These are phyloP conservation scores for Gadopsis bispinosus DNA, from an alignment of 2,797 vertebrate species.

Conservation along the genomic window DNA sequence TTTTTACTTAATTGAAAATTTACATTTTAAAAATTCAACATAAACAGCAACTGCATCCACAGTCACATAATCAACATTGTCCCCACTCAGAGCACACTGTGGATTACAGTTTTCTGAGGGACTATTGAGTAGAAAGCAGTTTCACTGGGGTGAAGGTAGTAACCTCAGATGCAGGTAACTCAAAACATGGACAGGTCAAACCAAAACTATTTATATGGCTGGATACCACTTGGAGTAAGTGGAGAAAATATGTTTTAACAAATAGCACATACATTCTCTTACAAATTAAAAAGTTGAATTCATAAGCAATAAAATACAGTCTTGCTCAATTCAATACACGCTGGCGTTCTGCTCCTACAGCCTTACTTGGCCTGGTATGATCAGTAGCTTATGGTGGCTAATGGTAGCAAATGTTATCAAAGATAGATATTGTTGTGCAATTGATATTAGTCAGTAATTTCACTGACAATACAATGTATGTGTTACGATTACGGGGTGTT, in stretches of 20 bases:
- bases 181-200: not conserved
- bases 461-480: not conserved
- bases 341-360: not conserved
- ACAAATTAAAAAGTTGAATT: constrained; percentile 9
- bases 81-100: not conserved
- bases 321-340: not conserved
- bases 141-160: not conserved
- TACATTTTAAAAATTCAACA: not conserved
- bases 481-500: not conserved
- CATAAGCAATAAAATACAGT: not conserved
- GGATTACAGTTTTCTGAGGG: not conserved
- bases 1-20: not conserved
- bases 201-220: not conserved
- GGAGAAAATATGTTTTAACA: not conserved
- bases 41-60: not conserved
- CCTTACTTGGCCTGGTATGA: not conserved
- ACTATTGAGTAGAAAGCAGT: not conserved
- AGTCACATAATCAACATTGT: not conserved
- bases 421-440: too few relatives aligned
- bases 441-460: not conserved
- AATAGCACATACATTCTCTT: not conserved
- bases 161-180: not conserved
- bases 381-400: not conserved
- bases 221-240: not conserved
- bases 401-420: not conserved